phyloP scores from a whole-genome alignment of 2,797 vertebrate genomes.

The Delichon dasypus region DNA sequence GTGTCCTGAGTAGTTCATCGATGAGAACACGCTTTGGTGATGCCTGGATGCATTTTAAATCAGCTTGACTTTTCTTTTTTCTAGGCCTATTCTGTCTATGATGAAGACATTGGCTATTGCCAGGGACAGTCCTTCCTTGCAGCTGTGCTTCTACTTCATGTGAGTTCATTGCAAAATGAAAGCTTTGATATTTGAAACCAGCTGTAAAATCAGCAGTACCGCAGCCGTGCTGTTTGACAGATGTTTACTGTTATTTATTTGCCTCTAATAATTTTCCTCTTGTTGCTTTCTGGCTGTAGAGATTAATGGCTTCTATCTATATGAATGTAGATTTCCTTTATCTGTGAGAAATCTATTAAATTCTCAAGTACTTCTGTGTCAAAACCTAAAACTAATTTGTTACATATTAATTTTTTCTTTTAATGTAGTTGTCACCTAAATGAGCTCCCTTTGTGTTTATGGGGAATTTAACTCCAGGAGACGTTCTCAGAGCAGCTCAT shows the following conservation, averaged over 20 bases:
- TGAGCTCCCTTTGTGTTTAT: not conserved
- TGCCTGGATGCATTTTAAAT: not conserved
- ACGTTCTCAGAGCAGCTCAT: not conserved
- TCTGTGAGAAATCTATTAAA: not conserved
- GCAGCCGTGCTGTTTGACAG: not conserved
- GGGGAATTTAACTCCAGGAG: not conserved
- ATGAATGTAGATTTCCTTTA: not conserved
- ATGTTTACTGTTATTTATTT: conserved; percentile 24
- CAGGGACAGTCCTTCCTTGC: conserved; percentile 98
- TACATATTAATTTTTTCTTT: not conserved
- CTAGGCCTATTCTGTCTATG: conserved; percentile 96
- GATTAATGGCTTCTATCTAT: not conserved
- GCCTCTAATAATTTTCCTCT: not conserved
- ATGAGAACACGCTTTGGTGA: not conserved
- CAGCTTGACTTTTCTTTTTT: not conserved
- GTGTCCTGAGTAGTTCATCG: not conserved
- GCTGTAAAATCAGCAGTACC: not conserved
- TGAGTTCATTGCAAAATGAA: conserved; percentile 80
- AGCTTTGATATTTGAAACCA: not conserved
- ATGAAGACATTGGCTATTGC: conserved; percentile 97
- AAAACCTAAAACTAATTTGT: not conserved
- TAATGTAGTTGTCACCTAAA: not conserved
- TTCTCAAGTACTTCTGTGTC: not conserved
- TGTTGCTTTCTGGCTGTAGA: not conserved
- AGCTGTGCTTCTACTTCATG: conserved; percentile 94